Evolutionary conservation across 1,140 invertebrate genomes (phyloP).

Genomic region (Ostrea denselamellosa): DNA sequence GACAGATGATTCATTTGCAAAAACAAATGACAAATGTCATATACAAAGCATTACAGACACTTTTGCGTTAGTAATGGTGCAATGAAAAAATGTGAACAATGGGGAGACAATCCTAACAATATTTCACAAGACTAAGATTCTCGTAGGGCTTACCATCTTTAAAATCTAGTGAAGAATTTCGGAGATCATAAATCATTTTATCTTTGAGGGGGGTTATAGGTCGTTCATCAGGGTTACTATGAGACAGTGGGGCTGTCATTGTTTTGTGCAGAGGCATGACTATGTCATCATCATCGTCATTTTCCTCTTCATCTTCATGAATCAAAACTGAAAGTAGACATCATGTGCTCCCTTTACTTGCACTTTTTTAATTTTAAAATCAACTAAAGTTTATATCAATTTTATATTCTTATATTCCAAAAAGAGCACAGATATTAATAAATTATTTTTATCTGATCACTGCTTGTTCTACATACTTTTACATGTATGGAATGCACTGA

Average conservation of each 20-base stretch:
- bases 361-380: background rate
- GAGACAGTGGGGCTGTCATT: slow-evolving; percentile 42
- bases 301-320: slow-evolving; percentile 59
- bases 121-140: background rate
- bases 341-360: slow-evolving; percentile 30
- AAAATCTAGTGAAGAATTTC: slow-evolving; percentile 76
- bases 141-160: slow-evolving; percentile 74
- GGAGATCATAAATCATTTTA: slow-evolving; percentile 75
- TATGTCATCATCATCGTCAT: slow-evolving; percentile 58
- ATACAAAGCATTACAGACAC: background rate
- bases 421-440: background rate
- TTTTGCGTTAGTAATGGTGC: slow-evolving; percentile 6
- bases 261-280: slow-evolving; percentile 50
- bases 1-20: background rate
- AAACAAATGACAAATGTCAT: too few relatives aligned
- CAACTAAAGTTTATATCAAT: background rate
- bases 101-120: background rate
- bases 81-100: slow-evolving; percentile 29
- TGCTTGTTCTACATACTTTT: too few relatives aligned
- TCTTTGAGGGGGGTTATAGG: slow-evolving; percentile 78
- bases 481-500: too few relatives aligned
- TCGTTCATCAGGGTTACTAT: slow-evolving; percentile 68
- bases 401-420: background rate
- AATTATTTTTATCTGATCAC: too few relatives aligned
- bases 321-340: slow-evolving; percentile 45